These are phyloP conservation scores for Metalampra italica DNA, from an alignment of 2,888 invertebrate genomes.

Conservation along the genomic window DNA sequence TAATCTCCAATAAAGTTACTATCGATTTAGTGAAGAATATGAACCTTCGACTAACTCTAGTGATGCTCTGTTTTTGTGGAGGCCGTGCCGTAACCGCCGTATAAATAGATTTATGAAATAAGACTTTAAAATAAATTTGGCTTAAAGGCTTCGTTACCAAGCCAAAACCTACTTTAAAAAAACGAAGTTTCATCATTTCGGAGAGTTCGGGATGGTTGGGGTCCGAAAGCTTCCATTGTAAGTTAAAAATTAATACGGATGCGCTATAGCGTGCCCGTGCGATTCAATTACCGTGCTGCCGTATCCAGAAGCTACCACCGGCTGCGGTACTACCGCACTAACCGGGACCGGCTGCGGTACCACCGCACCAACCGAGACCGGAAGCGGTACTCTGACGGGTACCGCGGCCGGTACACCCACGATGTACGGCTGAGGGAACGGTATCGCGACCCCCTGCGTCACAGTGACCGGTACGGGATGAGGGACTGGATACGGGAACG, in stretches of 20 bases:
- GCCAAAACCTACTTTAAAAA: too few species aligned
- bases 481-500: slow-evolving; percentile 74
- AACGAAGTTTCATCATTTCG: too few species aligned
- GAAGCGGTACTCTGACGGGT: slow-evolving; percentile 56
- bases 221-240: too few species aligned
- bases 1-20: too few species aligned
- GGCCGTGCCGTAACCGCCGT: too few species aligned
- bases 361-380: slow-evolving; percentile 32
- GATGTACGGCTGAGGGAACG: slow-evolving; percentile 73
- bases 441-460: slow-evolving; percentile 72
- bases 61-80: too few species aligned
- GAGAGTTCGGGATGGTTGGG: too few species aligned
- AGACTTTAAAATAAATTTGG: too few species aligned
- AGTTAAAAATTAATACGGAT: slow-evolving; percentile 15
- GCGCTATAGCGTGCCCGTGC: slow-evolving; percentile 23
- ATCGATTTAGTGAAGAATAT: too few species aligned
- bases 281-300: slow-evolving; percentile 14
- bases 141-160: too few species aligned
- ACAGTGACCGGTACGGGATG: slow-evolving; percentile 73
- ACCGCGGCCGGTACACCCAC: slow-evolving; percentile 61
- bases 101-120: too few species aligned
- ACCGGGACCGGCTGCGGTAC: slow-evolving; percentile 1
- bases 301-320: slow-evolving; percentile 9
- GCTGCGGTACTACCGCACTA: slow-evolving; percentile 6
- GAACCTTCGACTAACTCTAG: too few species aligned